Evolutionary conservation across 2,797 vertebrate species (phyloP).

Genomic region (Microctenopoma stevenorrisi): DNA sequence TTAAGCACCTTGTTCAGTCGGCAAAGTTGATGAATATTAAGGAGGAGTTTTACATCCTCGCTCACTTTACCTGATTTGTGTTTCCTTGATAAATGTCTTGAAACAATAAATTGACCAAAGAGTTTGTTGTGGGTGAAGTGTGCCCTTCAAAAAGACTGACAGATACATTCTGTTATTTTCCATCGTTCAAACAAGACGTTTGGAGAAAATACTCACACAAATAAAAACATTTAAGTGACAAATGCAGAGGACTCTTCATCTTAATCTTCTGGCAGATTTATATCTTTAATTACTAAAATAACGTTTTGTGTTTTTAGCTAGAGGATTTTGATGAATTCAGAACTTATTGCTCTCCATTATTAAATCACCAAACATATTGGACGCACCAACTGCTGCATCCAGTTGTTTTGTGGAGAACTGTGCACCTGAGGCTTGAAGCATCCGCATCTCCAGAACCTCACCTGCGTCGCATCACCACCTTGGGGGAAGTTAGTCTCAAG

Average conservation of each 20-base stretch:
- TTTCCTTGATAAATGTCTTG: no score
- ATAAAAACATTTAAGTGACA: not conserved
- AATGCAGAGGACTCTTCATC: not conserved
- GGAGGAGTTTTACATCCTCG: constrained; percentile 21
- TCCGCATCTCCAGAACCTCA: constrained; percentile 33
- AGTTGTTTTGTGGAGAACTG: constrained; percentile 52
- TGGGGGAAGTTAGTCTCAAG: constrained; percentile 45
- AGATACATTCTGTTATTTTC: not conserved
- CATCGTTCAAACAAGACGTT: not conserved
- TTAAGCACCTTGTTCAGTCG: constrained; percentile 17
- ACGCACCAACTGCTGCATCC: constrained; percentile 40
- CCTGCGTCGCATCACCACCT: constrained; percentile 49
- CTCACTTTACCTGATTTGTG: not conserved
- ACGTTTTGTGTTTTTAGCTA: constrained; percentile 20
- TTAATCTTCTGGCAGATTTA: not conserved
- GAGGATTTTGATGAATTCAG: constrained; percentile 27
- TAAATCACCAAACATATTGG: constrained; percentile 31
- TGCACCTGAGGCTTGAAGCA: constrained; percentile 35
- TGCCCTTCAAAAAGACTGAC: not conserved
- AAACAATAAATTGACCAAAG: no score
- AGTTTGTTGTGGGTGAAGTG: no score
- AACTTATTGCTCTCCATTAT: constrained; percentile 19
- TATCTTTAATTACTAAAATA: constrained; percentile 20
- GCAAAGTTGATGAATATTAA: constrained; percentile 26
- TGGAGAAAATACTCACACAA: not conserved